These are phyloP conservation scores for Lasioglossum villosulum DNA, from an alignment of 2,888 invertebrate genomes.

Conservation along the genomic window DNA sequence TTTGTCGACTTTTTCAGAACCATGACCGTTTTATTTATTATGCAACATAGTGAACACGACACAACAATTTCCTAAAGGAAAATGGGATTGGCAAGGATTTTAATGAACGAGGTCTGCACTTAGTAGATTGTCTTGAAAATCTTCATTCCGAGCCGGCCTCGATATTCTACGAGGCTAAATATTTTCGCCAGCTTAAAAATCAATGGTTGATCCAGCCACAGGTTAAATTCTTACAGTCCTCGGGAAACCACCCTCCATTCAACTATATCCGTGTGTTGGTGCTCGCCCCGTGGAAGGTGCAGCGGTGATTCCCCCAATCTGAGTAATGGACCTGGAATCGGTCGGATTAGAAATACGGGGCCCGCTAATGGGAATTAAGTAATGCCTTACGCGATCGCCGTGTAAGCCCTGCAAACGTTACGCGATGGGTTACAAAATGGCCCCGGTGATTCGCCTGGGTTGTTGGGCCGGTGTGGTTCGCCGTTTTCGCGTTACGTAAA, in stretches of 20 bases:
- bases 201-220: neutral
- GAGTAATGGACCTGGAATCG: conserved; percentile 48
- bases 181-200: neutral
- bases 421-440: conserved; percentile 57
- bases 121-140: too few relatives aligned
- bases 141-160: too few relatives aligned
- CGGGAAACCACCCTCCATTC: neutral
- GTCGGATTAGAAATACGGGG: conserved; percentile 36
- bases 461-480: conserved; percentile 13
- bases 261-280: neutral
- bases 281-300: neutral
- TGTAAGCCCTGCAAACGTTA: neutral
- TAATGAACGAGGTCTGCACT: too few relatives aligned
- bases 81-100: too few relatives aligned
- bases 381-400: conserved; percentile 48
- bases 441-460: conserved; percentile 50
- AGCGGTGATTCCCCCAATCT: conserved; percentile 46
- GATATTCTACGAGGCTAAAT: neutral
- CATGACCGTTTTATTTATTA: too few relatives aligned
- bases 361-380: conserved; percentile 58
- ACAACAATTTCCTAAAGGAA: too few relatives aligned
- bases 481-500: conserved; percentile 62
- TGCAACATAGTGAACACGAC: too few relatives aligned
- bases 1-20: neutral
- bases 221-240: neutral